Evolutionary conservation across 2,113 vertebrate genomes (phyloP).

Genomic region (Microcebus tavaratra): DNA sequence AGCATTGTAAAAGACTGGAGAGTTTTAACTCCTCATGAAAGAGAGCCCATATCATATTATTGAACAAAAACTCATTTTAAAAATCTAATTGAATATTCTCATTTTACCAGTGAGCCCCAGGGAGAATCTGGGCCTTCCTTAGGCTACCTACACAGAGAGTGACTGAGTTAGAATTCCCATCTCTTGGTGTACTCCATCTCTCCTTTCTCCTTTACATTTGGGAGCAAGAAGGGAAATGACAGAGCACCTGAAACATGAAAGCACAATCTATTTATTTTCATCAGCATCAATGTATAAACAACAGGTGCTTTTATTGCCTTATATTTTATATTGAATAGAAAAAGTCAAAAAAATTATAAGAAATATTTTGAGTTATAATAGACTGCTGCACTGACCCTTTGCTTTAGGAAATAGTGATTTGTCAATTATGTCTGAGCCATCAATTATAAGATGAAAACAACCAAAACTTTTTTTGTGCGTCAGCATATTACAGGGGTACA

Average conservation of each 20-base stretch:
- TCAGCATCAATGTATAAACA: neutral
- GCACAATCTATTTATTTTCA: neutral
- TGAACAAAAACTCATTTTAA: neutral
- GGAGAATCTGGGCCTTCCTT: neutral
- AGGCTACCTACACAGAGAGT: neutral
- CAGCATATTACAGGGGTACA: too few relatives aligned
- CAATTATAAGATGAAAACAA: neutral
- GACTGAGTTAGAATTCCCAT: neutral
- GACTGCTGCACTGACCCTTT: neutral
- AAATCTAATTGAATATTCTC: neutral
- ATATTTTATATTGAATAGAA: neutral
- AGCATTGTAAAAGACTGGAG: neutral
- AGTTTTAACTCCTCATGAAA: neutral
- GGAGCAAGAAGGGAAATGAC: neutral
- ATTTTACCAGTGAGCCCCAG: neutral
- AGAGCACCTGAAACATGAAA: neutral
- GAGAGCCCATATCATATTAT: neutral
- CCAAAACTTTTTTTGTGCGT: neutral
- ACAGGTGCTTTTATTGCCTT: neutral
- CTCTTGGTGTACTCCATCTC: rapidly evolving
- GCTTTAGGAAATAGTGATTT: neutral
- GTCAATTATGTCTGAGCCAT: neutral
- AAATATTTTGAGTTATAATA: neutral
- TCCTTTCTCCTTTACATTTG: neutral
- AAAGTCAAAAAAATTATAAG: neutral